phyloP scores from a whole-genome alignment of 2,113 vertebrate genomes.

The Rhombomys opimus region DNA sequence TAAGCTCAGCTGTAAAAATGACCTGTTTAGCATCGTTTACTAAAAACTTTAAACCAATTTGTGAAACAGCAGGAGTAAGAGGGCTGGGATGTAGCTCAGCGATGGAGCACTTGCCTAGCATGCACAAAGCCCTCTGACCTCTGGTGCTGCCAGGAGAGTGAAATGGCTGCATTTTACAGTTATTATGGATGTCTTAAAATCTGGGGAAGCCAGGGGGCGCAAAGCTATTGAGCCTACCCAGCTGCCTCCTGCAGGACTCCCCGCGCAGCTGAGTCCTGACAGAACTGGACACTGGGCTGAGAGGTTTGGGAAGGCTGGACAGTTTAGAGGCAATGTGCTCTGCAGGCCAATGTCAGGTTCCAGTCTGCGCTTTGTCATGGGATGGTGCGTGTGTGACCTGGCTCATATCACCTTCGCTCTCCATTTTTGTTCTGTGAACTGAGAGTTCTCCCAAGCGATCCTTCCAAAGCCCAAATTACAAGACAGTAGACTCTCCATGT shows the following conservation, averaged over 20 bases:
- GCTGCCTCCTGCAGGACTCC: not conserved
- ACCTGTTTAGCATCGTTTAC: not conserved
- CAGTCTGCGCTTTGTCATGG: not conserved
- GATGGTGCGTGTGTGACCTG: rapidly evolving
- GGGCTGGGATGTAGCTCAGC: not conserved
- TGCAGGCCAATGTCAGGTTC: not conserved
- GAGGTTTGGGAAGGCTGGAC: not conserved
- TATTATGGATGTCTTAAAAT: not conserved
- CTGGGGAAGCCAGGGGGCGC: not conserved
- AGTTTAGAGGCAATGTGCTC: not conserved
- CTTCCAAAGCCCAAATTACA: not conserved
- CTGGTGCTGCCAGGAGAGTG: not conserved
- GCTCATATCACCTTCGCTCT: not conserved
- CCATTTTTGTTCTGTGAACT: not conserved
- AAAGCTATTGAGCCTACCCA: too few relatives aligned
- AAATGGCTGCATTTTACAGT: not conserved
- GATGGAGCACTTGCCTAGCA: not conserved
- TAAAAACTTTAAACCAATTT: constrained; percentile 10
- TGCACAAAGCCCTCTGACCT: not conserved
- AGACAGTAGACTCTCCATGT: rapidly evolving
- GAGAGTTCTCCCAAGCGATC: not conserved
- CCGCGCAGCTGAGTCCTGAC: rapidly evolving
- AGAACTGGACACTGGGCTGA: too few relatives aligned
- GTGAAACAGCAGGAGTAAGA: not conserved
- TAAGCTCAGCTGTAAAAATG: not conserved